A percentile compares a stretch with the other conserved stretches of the same genome.
Conservation (phyloP, 2,888 invertebrate species). For the Syritta pipiens region DNA sequence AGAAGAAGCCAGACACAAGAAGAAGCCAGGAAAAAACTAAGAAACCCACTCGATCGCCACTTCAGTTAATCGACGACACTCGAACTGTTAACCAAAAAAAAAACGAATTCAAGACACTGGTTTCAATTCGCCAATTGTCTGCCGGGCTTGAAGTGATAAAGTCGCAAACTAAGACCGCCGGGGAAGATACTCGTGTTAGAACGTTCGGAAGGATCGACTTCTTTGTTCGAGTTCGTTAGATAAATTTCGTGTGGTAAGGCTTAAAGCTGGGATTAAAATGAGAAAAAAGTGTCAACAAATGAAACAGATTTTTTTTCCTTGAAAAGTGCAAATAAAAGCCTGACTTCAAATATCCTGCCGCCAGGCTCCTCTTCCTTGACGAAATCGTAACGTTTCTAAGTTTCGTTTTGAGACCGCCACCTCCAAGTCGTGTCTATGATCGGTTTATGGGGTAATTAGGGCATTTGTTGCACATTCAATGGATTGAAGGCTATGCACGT, state of each 20-base stretch:
- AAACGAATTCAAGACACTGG: conserved; percentile 17
- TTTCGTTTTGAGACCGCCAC: too few relatives aligned
- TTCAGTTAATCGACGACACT: conserved; percentile 66
- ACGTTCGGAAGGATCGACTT: neutral
- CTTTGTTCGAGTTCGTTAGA: neutral
- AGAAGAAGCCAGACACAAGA: conserved; percentile 21
- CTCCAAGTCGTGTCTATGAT: conserved; percentile 12
- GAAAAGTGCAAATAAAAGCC: neutral
- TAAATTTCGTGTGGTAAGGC: conserved; percentile 20
- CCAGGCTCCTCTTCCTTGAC: neutral
- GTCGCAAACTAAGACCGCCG: conserved; percentile 15
- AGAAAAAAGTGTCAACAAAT: conserved; percentile 19
- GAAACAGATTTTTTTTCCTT: neutral
- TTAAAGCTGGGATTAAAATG: conserved; percentile 2
- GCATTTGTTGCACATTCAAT: conserved; percentile 57
- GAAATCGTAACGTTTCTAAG: too few relatives aligned
- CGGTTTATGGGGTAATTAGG: conserved; percentile 33
- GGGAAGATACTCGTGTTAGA: conserved; percentile 1
- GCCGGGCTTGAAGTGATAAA: conserved; percentile 25
- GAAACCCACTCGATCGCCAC: conserved; percentile 60
- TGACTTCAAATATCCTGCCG: too few relatives aligned
- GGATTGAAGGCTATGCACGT: conserved; percentile 43
- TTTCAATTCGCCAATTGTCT: conserved; percentile 30
- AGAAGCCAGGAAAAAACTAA: conserved; percentile 63
- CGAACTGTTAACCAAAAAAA: conserved; percentile 60